A percentile compares a stretch with the other conserved stretches of the same genome.
These are phyloP conservation scores for Drosophila setosimentum DNA, from an alignment of 2,888 invertebrate species.

Conservation along the genomic window DNA sequence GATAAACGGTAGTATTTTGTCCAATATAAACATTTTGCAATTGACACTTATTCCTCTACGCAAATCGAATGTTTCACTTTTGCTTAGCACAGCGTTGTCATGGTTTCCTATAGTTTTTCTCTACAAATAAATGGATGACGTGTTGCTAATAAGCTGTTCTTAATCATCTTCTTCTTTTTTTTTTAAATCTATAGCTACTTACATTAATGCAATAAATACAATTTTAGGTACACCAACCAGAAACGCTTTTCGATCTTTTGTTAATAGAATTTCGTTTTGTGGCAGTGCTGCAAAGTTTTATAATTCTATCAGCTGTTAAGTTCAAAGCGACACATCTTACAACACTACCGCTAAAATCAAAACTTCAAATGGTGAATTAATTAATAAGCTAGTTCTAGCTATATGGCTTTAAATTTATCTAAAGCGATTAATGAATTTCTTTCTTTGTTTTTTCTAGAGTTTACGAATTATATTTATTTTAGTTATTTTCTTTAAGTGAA, in stretches of 20 bases:
- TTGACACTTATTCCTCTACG: background rate
- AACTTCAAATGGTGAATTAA: background rate
- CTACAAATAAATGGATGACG: background rate
- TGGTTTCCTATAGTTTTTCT: conserved; percentile 22
- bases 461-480: background rate
- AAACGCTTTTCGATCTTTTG: conserved; percentile 1
- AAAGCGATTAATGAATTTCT: background rate
- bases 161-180: background rate
- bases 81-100: conserved; percentile 47
- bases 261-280: conserved; percentile 1
- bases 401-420: background rate
- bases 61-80: conserved; percentile 10
- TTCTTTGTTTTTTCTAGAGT: background rate
- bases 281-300: conserved; percentile 21
- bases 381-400: background rate
- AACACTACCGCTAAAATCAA: conserved; percentile 10
- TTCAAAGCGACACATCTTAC: background rate
- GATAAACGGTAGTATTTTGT: conserved; percentile 84
- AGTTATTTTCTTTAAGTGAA: background rate
- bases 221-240: background rate
- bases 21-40: conserved; percentile 66
- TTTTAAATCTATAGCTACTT: background rate
- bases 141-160: background rate
- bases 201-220: conserved; percentile 1
- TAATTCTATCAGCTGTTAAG: conserved; percentile 34